Conservation (phyloP, 2,797 vertebrate genomes). For the Hemitrygon akajei region DNA sequence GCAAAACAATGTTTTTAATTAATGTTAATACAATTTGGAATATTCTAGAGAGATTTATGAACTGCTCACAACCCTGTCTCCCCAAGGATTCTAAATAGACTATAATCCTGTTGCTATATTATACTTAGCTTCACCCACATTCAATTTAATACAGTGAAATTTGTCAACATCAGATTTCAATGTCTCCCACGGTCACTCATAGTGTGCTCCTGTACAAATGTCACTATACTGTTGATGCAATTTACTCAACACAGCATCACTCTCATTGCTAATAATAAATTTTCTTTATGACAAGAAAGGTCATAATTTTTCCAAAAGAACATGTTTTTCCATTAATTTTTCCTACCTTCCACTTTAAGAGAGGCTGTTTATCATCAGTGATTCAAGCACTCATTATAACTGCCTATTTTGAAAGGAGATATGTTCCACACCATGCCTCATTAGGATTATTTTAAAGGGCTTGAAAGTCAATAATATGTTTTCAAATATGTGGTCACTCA, state of each 20-base stretch:
- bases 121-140: background rate
- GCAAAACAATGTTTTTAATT: background rate
- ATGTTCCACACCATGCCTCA: background rate
- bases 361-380: background rate
- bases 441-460: background rate
- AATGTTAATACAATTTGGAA: background rate
- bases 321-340: background rate
- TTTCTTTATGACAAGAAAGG: background rate
- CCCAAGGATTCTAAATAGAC: background rate
- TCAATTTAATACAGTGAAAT: background rate
- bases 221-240: background rate
- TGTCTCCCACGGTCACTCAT: background rate
- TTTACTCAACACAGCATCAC: background rate
- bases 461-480: background rate
- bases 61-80: background rate
- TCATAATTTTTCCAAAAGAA: background rate
- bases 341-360: background rate
- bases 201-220: background rate
- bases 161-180: background rate
- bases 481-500: background rate
- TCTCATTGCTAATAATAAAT: background rate
- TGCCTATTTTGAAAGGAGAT: background rate
- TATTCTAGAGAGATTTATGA: slow-evolving; percentile 6
- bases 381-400: background rate
- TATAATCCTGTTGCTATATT: background rate